Evolutionary conservation across 1,140 invertebrate species (phyloP).

Genomic region (Rhyzopertha dominica): DNA sequence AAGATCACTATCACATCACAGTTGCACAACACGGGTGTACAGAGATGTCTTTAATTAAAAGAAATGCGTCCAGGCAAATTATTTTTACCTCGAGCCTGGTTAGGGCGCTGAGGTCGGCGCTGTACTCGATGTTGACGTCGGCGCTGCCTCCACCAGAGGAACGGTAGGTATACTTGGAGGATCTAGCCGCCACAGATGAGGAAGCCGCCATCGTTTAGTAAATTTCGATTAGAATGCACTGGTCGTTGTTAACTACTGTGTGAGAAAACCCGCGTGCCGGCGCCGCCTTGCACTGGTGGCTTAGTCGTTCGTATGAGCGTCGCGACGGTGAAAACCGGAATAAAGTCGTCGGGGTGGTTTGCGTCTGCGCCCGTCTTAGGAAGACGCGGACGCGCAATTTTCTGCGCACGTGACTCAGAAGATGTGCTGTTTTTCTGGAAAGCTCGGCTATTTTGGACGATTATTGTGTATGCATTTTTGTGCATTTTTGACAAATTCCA

Average conservation of each 20-base stretch:
- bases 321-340: conserved; percentile 38
- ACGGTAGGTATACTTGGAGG: conserved; percentile 85
- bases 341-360: conserved; percentile 21
- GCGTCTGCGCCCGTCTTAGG: conserved; percentile 19
- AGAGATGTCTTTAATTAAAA: too few relatives aligned
- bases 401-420: conserved; percentile 29
- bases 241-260: conserved; percentile 41
- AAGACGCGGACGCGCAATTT: conserved; percentile 6
- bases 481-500: conserved; percentile 2
- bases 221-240: conserved; percentile 29
- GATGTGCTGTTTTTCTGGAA: conserved; percentile 30
- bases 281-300: conserved; percentile 44
- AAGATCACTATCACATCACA: too few relatives aligned
- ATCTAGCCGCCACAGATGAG: conserved; percentile 75
- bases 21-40: too few relatives aligned
- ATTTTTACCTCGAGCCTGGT: conserved; percentile 83
- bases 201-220: conserved; percentile 47
- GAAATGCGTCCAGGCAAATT: too few relatives aligned
- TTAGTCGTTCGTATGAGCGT: conserved; percentile 46
- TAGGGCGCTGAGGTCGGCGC: conserved; percentile 84
- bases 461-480: conserved; percentile 10
- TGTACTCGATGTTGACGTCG: conserved; percentile 91
- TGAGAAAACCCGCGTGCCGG: conserved; percentile 40
- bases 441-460: conserved; percentile 21
- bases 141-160: conserved; percentile 69